Evolutionary conservation across 2,888 invertebrate genomes (phyloP).

Genomic region (Glyphotaelius pellucidus): DNA sequence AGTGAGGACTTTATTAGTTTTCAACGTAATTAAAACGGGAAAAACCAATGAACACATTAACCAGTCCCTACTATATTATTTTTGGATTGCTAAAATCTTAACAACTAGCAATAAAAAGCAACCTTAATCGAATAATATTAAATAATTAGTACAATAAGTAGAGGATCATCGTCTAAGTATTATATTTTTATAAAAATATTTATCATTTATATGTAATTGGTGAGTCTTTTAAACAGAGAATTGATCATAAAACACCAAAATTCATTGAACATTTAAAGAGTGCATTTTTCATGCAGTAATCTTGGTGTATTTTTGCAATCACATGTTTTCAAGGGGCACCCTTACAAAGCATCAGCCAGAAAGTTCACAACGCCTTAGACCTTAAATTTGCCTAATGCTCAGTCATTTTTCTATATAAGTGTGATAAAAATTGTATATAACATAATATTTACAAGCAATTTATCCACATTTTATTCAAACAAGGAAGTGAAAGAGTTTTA

Average conservation of each 20-base stretch:
- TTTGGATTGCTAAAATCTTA: background rate
- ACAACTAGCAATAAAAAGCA: conserved; percentile 26
- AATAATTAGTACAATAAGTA: conserved; percentile 36
- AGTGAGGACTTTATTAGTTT: too few relatives aligned
- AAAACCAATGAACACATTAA: background rate
- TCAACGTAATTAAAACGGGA: background rate
- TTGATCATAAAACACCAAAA: background rate
- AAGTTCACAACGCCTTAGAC: background rate
- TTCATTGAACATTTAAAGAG: background rate
- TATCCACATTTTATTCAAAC: background rate
- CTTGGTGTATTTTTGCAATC: background rate
- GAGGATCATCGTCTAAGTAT: conserved; percentile 16
- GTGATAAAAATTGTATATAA: background rate
- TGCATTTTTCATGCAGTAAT: background rate
- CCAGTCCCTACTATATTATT: background rate
- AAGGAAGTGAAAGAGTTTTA: background rate
- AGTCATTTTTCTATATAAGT: background rate
- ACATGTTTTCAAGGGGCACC: background rate
- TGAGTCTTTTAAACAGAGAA: background rate
- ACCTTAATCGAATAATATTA: background rate
- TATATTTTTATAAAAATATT: conserved; percentile 36
- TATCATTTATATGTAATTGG: background rate
- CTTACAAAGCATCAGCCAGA: background rate
- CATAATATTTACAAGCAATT: background rate
- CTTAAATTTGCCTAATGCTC: background rate